phyloP scores from a whole-genome alignment of 2,797 vertebrate species.

The Scarus forsteni region DNA sequence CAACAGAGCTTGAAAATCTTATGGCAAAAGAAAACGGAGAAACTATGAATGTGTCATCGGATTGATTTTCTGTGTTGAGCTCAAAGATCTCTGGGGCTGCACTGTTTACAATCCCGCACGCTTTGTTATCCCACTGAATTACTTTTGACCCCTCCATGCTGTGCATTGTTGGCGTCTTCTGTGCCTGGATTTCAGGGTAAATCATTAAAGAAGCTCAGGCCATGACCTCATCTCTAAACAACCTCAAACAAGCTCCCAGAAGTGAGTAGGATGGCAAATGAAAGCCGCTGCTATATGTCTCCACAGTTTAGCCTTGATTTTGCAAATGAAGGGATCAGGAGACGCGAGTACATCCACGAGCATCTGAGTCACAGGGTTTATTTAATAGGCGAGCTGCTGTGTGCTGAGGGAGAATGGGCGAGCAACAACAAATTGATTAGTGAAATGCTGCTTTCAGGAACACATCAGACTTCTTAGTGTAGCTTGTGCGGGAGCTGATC shows the following conservation, averaged over 20 bases:
- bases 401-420: not conserved
- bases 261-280: conserved; percentile 14
- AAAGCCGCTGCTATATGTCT: not conserved
- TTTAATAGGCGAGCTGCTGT: conserved; percentile 16
- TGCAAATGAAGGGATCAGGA: conserved; percentile 37
- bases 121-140: not conserved
- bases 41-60: not conserved
- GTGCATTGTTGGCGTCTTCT: conserved; percentile 2
- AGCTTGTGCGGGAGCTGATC: not conserved
- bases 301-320: conserved; percentile 10
- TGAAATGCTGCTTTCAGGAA: conserved; percentile 5
- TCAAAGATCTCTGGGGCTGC: not conserved
- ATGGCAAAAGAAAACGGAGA: not conserved
- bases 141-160: not conserved
- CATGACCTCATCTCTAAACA: not conserved
- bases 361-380: conserved; percentile 10
- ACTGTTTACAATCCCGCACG: not conserved
- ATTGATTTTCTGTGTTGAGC: not conserved
- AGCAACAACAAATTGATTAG: conserved; percentile 3
- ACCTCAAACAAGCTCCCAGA: conserved; percentile 10
- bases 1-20: too few species aligned
- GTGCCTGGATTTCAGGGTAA: conserved; percentile 23
- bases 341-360: conserved; percentile 5
- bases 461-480: not conserved
- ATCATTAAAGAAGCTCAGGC: conserved; percentile 3